These are phyloP conservation scores for Andrena marginata DNA, from an alignment of 2,888 invertebrate genomes.

Conservation along the genomic window DNA sequence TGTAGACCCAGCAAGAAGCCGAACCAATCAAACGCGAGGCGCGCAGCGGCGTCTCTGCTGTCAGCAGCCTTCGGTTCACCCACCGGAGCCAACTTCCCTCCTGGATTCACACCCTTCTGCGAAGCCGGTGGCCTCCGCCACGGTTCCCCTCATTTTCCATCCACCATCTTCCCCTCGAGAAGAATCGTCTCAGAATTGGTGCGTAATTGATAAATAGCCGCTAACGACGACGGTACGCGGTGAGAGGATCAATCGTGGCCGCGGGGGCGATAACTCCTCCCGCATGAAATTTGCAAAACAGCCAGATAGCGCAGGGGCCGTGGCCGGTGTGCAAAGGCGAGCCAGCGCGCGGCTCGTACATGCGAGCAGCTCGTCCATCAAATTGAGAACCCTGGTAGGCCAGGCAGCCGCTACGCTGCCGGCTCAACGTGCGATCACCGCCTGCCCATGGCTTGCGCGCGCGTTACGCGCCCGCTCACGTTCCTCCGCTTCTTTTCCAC, in stretches of 20 bases:
- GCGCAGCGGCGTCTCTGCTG: conserved; percentile 33
- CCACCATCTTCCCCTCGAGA: background rate
- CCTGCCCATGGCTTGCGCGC: conserved; percentile 55
- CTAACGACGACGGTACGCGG: conserved; percentile 51
- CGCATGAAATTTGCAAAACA: conserved; percentile 82
- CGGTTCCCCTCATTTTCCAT: background rate
- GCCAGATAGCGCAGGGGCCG: conserved; percentile 78
- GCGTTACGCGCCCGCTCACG: conserved; percentile 68
- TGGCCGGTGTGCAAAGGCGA: conserved; percentile 73
- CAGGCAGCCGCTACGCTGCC: conserved; percentile 61
- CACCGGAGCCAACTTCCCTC: background rate
- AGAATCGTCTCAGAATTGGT: conserved; percentile 42
- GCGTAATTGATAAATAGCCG: conserved; percentile 63
- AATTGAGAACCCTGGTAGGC: conserved; percentile 75
- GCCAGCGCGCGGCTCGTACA: conserved; percentile 71
- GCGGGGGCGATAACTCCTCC: conserved; percentile 74
- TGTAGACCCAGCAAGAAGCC: conserved; percentile 42
- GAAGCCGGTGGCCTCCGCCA: background rate
- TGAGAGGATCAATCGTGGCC: conserved; percentile 74
- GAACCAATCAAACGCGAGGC: conserved; percentile 46
- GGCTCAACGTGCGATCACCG: conserved; percentile 70
- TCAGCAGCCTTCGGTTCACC: conserved; percentile 43
- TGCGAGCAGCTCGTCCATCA: conserved; percentile 84
- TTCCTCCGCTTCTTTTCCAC: conserved; percentile 50
- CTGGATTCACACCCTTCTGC: background rate